Percentiles rank a stretch among this genome's conserved stretches.
Conservation (phyloP, 1,140 invertebrate species). For the Calycopis cecrops region DNA sequence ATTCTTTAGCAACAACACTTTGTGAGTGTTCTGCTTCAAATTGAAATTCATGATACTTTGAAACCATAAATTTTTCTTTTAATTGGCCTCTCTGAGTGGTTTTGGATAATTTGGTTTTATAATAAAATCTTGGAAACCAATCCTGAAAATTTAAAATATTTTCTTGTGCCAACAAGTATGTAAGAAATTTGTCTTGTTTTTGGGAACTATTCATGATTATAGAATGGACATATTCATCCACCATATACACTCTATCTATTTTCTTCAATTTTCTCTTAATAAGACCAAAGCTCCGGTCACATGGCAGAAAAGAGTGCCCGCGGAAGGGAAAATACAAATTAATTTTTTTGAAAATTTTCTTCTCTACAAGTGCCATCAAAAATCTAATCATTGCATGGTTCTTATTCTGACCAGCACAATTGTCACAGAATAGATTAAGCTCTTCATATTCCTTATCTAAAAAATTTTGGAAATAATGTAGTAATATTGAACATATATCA, state of each 20-base stretch:
- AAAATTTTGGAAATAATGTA: not conserved
- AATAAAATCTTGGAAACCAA: not conserved
- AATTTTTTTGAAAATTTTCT: slow-evolving; percentile 5
- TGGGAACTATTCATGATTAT: not conserved
- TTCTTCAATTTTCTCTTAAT: slow-evolving; percentile 6
- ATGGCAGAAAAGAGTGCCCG: slow-evolving; percentile 8
- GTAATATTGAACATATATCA: slow-evolving; percentile 5
- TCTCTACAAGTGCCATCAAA: slow-evolving; percentile 1
- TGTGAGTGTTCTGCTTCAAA: not conserved
- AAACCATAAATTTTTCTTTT: no score
- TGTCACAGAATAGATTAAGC: slow-evolving; percentile 8
- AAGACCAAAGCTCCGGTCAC: slow-evolving; percentile 7
- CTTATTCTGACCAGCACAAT: slow-evolving; percentile 7
- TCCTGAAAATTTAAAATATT: not conserved
- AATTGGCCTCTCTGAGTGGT: no score
- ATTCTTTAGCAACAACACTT: not conserved
- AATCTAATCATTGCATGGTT: slow-evolving; percentile 1
- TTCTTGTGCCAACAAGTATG: not conserved
- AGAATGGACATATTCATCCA: not conserved
- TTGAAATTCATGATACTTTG: no score
- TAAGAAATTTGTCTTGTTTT: not conserved
- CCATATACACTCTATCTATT: slow-evolving; percentile 1
- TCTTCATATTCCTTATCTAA: no score
- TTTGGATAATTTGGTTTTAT: no score
- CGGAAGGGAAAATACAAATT: not conserved